Evolutionary conservation across 1,140 invertebrate species (phyloP).

Genomic region (Probaryconus sp.): DNA sequence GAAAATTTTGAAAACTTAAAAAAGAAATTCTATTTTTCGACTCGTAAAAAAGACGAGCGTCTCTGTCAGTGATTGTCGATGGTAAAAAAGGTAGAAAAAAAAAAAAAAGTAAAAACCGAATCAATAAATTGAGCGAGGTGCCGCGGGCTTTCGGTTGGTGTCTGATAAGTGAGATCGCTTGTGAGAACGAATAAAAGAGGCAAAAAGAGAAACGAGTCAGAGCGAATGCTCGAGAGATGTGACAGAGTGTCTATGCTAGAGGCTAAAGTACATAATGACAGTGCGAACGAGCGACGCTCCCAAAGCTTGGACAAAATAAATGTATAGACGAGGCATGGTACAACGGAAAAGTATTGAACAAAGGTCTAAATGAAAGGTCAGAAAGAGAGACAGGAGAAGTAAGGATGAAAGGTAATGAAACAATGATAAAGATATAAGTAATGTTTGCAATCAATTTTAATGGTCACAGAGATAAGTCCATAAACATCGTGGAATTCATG

Average conservation of each 20-base stretch:
- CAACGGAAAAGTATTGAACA: slow-evolving; percentile 35
- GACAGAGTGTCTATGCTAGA: slow-evolving; percentile 54
- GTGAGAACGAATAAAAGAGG: slow-evolving; percentile 54
- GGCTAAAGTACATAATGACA: slow-evolving; percentile 61
- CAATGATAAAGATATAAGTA: not conserved
- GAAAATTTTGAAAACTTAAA: too few relatives aligned
- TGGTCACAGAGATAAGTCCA: too few relatives aligned
- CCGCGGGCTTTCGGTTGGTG: slow-evolving; percentile 43
- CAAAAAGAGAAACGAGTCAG: slow-evolving; percentile 54
- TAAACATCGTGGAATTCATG: too few relatives aligned
- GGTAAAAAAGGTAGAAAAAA: not conserved
- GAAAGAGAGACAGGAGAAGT: slow-evolving; percentile 32
- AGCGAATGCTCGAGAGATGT: slow-evolving; percentile 55
- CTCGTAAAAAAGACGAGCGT: too few relatives aligned
- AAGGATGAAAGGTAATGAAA: slow-evolving; percentile 27
- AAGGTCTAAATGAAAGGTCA: slow-evolving; percentile 25
- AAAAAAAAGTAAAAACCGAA: slow-evolving; percentile 30
- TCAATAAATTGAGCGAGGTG: slow-evolving; percentile 51
- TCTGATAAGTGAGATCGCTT: slow-evolving; percentile 59
- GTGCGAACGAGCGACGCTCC: slow-evolving; percentile 59
- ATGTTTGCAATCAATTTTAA: too few relatives aligned
- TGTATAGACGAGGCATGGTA: slow-evolving; percentile 50
- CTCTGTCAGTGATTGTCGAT: too few relatives aligned
- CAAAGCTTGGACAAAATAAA: slow-evolving; percentile 62
- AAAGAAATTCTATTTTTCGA: not conserved